Base-by-base conservation (phyloP, 2,888 invertebrate species). In the Elmis aenea region DNA sequence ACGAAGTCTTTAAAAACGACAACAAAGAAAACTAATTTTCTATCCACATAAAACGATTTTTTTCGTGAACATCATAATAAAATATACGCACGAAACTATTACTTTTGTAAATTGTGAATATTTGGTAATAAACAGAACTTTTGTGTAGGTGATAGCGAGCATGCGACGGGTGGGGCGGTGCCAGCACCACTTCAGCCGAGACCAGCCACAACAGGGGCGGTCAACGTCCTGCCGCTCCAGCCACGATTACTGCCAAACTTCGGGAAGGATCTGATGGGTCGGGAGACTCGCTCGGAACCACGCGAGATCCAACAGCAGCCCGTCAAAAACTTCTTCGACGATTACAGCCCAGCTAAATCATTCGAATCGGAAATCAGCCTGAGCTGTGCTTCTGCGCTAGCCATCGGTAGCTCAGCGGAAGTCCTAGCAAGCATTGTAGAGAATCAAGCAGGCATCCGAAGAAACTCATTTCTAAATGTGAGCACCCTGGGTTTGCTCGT, bases 161-260 rank as follows among this genome's bases (percentile, higher is more conserved):
- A n/a, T 16, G 20, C 33, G 26, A 11, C 26, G 32, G 67, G 68
- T 52, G 63, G 71, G 59, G 70, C 70, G 61, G 67, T 67, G 44
- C 71, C 78, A 43, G 74, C 77, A 51, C 81, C 81, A 51, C 62
- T 83, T 51, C 79, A 81, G 69, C 81, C 83, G 26, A 69, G 83
- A 48, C 77, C 82, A 47, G 79, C 83, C 28, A 84, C 82, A 50
- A 82, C 79, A 20, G 82, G 81, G 42, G 67, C 76, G 59, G 79
- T 81, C 57, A 76, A 81, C 48, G 75, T 81, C 67, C 71, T 85
- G 57, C 83, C 83, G 39, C 66, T 85, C 37, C 85, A 85, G 73
- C 83, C 85, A 42, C 80, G 79, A 57, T 68, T 81, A 46, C 69
- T 81, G 51, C 76, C 77, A 25, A 73, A 72, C 16, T 75, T 75